phyloP scores from a whole-genome alignment of 2,797 vertebrate species.

The Pteropus rufus region DNA sequence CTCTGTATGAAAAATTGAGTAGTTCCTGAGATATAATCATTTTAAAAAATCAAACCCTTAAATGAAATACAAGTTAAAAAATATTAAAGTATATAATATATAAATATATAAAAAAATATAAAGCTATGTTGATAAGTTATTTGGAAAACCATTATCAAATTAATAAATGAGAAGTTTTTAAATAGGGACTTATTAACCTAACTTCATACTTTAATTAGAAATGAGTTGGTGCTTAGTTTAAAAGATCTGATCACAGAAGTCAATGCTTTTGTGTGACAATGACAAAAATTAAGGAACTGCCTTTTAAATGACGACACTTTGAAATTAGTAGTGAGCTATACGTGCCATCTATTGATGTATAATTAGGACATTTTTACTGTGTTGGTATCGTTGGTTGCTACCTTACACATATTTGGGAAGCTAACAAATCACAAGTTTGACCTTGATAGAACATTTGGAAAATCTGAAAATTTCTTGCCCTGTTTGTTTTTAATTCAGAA shows the following conservation, averaged over 20 bases:
- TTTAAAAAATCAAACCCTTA: not conserved
- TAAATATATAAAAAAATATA: too few species aligned
- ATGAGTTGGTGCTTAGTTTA: not conserved
- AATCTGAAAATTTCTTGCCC: not conserved
- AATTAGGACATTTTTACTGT: not conserved
- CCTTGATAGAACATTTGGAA: not conserved
- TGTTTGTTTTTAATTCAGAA: conserved; percentile 8
- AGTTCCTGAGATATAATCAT: not conserved
- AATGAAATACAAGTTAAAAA: not conserved
- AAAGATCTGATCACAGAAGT: not conserved
- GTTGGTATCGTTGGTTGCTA: not conserved
- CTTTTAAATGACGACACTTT: not conserved
- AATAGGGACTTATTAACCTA: not conserved
- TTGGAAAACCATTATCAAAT: not conserved
- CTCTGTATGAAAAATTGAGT: not conserved
- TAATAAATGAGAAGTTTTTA: not conserved
- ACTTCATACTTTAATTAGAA: not conserved
- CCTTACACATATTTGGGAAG: not conserved
- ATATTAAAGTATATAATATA: not conserved
- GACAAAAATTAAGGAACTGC: not conserved
- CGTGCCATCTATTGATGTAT: not conserved
- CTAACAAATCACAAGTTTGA: conserved; percentile 4
- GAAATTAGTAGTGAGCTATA: not conserved
- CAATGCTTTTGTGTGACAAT: not conserved
- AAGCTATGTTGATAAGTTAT: not conserved